Evolutionary conservation across 2,113 vertebrate genomes (phyloP).

Genomic region (cattle (Bos taurus)): DNA sequence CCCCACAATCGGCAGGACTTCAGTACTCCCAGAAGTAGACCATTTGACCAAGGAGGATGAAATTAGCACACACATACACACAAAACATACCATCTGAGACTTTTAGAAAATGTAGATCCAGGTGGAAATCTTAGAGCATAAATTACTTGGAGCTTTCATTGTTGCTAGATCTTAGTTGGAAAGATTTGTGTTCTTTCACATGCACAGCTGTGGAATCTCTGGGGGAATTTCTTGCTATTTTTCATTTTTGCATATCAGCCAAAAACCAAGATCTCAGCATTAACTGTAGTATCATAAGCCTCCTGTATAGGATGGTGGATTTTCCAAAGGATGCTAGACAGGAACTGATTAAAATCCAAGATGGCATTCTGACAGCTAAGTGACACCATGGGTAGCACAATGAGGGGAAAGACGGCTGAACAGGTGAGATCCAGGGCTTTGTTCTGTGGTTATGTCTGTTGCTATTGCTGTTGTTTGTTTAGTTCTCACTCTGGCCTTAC

Average conservation of each 20-base stretch:
- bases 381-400: fast-evolving
- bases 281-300: background rate
- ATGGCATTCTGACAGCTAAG: background rate
- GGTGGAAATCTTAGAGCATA: constrained; percentile 40
- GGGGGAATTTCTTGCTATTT: constrained; percentile 58
- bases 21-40: background rate
- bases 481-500: background rate
- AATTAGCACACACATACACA: constrained; percentile 24
- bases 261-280: constrained; percentile 51
- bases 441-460: background rate
- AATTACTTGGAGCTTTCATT: constrained; percentile 31
- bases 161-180: constrained; percentile 14
- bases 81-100: constrained; percentile 18
- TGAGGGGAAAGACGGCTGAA: background rate
- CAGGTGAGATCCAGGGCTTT: background rate
- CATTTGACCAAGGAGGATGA: constrained; percentile 34
- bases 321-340: background rate
- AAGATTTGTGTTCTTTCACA: constrained; percentile 49
- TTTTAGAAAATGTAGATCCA: constrained; percentile 43
- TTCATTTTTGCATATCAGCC: constrained; percentile 61
- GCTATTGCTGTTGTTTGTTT: background rate
- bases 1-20: constrained; percentile 38
- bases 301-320: background rate
- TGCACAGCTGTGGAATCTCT: constrained; percentile 62
- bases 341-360: constrained; percentile 25